Percentiles rank a stretch among this genome's conserved stretches.
Conservation (phyloP, 2,888 invertebrate species). For the Xanthorhoe designata region DNA sequence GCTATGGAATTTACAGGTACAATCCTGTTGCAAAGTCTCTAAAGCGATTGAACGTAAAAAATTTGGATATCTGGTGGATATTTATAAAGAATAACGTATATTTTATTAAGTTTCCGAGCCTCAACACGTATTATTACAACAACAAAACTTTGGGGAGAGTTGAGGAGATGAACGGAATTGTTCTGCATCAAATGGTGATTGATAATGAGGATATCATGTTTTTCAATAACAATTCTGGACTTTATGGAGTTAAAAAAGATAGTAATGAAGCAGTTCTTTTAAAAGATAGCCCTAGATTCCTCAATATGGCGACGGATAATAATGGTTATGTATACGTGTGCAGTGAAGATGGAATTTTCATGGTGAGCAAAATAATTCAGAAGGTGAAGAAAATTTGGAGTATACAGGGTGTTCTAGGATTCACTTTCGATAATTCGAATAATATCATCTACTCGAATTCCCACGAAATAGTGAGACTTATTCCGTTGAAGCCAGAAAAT, state of each 20-base stretch:
- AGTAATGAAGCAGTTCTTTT: conserved; percentile 51
- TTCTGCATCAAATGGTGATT: conserved; percentile 70
- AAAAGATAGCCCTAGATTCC: conserved; percentile 59
- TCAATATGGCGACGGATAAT: conserved; percentile 67
- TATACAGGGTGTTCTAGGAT: conserved; percentile 65
- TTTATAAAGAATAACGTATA: conserved; percentile 62
- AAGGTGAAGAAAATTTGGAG: conserved; percentile 65
- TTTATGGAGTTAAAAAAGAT: conserved; percentile 61
- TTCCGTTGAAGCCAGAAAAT: conserved; percentile 45
- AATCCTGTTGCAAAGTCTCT: conserved; percentile 53
- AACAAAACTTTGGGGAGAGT: conserved; percentile 57
- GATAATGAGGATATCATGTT: conserved; percentile 65
- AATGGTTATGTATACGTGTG: conserved; percentile 64
- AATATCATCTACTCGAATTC: conserved; percentile 74
- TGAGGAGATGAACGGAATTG: conserved; percentile 49
- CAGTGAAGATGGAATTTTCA: conserved; percentile 71
- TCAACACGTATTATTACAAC: conserved; percentile 63
- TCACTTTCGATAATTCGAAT: conserved; percentile 69
- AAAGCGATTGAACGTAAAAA: conserved; percentile 56
- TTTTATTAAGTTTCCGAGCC: conserved; percentile 71
- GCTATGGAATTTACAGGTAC: conserved; percentile 73
- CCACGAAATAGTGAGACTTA: conserved; percentile 64
- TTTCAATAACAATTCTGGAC: conserved; percentile 70
- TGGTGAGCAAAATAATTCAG: conserved; percentile 60
- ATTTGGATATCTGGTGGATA: conserved; percentile 77